phyloP scores from a whole-genome alignment of 2,113 vertebrate species.

The Muntiacus reevesi region DNA sequence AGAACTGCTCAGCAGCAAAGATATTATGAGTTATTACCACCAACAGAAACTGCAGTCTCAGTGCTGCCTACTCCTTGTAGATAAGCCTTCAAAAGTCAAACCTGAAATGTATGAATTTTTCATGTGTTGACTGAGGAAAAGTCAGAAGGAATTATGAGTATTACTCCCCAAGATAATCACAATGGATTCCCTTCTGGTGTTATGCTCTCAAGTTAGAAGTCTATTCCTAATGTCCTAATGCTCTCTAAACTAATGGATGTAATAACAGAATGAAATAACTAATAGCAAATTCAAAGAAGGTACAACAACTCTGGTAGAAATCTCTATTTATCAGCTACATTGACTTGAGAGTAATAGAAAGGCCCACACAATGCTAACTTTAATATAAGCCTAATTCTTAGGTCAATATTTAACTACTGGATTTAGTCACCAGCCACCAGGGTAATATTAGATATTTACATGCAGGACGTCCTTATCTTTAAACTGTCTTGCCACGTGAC shows the following conservation, averaged over 20 bases:
- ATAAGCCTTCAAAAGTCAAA: not conserved
- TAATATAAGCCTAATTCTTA: not conserved
- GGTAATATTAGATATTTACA: not conserved
- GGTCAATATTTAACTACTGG: not conserved
- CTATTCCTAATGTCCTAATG: not conserved
- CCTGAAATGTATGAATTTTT: not conserved
- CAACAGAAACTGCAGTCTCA: not conserved
- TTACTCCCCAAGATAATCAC: not conserved
- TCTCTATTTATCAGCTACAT: not conserved
- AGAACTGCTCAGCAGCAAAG: conserved; percentile 16
- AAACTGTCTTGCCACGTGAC: not conserved
- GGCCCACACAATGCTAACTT: not conserved
- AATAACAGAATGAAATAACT: not conserved
- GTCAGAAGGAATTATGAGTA: not conserved
- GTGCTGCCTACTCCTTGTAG: not conserved
- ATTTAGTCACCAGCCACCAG: not conserved
- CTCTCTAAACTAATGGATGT: not conserved
- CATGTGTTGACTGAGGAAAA: not conserved
- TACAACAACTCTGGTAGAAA: not conserved
- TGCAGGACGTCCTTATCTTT: not conserved
- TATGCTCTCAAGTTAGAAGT: not conserved
- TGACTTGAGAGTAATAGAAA: not conserved
- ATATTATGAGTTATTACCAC: not conserved
- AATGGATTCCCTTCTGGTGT: not conserved
- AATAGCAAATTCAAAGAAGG: not conserved